Percentiles rank a stretch among this genome's conserved stretches.
Conservation (phyloP, 2,888 invertebrate genomes). For the Tanaodytes sp. region DNA sequence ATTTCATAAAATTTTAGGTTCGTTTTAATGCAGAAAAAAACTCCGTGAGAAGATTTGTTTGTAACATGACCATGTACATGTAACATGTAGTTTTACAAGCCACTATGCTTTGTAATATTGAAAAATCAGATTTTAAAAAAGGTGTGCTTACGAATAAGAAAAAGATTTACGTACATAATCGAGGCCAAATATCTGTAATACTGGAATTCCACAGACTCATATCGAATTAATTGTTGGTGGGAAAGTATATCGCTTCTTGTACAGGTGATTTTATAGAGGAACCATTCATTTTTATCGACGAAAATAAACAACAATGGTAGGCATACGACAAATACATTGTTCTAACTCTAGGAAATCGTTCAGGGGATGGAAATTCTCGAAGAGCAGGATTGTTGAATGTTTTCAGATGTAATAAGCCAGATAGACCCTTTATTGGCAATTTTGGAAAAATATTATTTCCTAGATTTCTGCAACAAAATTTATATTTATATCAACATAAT, state of each 20-base stretch:
- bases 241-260: constrained; percentile 81
- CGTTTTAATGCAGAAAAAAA: too few relatives aligned
- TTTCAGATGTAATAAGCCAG: constrained; percentile 86
- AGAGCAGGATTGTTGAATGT: constrained; percentile 93
- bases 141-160: too few relatives aligned
- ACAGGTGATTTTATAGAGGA: constrained; percentile 72
- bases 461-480: constrained; percentile 80
- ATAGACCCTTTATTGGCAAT: constrained; percentile 87
- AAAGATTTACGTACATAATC: constrained; percentile 86
- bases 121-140: too few relatives aligned
- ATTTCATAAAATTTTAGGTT: too few relatives aligned
- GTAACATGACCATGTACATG: too few relatives aligned
- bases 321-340: constrained; percentile 92
- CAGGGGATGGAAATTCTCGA: constrained; percentile 89
- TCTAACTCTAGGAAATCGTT: constrained; percentile 88
- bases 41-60: too few relatives aligned
- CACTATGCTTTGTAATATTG: too few relatives aligned
- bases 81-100: too few relatives aligned
- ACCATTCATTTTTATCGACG: constrained; percentile 73
- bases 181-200: constrained; percentile 87
- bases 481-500: too few relatives aligned
- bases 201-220: constrained; percentile 86
- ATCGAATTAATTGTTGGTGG: constrained; percentile 81
- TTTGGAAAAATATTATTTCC: constrained; percentile 90
- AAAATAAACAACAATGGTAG: constrained; percentile 82